Conservation (phyloP, 2,888 invertebrate genomes). For the Strigamia maritima region DNA sequence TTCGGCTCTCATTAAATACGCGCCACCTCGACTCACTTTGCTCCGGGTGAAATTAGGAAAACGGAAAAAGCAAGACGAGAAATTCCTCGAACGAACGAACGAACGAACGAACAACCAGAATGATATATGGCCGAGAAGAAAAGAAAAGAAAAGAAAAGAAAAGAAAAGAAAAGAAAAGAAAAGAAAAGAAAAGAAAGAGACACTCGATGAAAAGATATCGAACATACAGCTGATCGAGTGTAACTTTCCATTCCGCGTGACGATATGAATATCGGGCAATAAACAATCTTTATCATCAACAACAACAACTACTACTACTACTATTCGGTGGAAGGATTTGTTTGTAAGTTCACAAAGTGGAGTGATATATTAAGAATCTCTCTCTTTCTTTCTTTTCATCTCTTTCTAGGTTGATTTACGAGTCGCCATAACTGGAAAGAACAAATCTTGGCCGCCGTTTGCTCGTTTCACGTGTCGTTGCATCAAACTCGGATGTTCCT, state of each 20-base stretch:
- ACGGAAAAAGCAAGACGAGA: not conserved
- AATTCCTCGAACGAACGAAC: not conserved
- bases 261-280: too few species aligned
- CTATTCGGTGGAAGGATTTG: not conserved
- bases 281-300: too few species aligned
- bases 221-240: not conserved
- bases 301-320: too few species aligned
- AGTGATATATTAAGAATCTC: not conserved
- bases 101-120: too few species aligned
- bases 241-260: too few species aligned
- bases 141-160: not conserved
- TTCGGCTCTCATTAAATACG: conserved; percentile 31
- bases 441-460: conserved; percentile 2
- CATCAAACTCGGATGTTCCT: conserved; percentile 20
- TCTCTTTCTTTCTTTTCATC: too few species aligned
- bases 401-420: conserved; percentile 4
- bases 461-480: conserved; percentile 32
- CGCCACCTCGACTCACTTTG: conserved; percentile 19
- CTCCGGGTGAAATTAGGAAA: conserved; percentile 10
- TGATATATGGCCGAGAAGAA: not conserved
- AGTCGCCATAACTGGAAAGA: not conserved
- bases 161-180: not conserved
- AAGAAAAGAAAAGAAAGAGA: not conserved
- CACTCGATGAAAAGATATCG: conserved; percentile 5
- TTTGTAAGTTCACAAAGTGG: not conserved